A percentile compares a stretch with the other conserved stretches of the same genome.
These are phyloP conservation scores for Platypus cylindrus DNA, from an alignment of 2,888 invertebrate species.

Conservation along the genomic window DNA sequence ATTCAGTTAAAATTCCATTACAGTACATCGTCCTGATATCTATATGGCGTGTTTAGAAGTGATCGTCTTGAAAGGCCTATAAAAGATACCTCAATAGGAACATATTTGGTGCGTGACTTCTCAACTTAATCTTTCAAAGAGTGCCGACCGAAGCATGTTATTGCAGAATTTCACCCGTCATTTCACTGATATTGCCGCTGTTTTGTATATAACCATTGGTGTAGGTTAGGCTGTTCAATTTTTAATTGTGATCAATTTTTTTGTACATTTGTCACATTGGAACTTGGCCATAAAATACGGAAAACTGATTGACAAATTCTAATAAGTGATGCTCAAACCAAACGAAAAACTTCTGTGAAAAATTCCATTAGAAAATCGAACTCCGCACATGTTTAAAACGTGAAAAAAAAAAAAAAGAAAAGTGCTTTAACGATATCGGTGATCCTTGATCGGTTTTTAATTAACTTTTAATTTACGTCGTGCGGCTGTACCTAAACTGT, in stretches of 20 bases:
- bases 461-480: slow-evolving; percentile 12
- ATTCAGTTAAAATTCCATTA: too few relatives aligned
- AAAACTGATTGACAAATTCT: background rate
- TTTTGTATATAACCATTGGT: slow-evolving; percentile 3
- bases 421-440: slow-evolving; percentile 6
- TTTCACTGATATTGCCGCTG: slow-evolving; percentile 5
- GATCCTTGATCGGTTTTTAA: slow-evolving; percentile 10
- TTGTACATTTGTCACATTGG: too few relatives aligned
- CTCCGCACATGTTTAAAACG: background rate
- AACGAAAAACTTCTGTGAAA: too few relatives aligned
- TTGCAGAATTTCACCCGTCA: slow-evolving; percentile 24
- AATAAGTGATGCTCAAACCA: background rate
- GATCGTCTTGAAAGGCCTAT: slow-evolving; percentile 17
- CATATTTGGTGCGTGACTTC: slow-evolving; percentile 29
- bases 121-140: slow-evolving; percentile 28
- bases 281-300: too few relatives aligned
- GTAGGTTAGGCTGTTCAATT: background rate
- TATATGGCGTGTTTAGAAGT: slow-evolving; percentile 15
- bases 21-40: too few relatives aligned
- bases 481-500: slow-evolving; percentile 4
- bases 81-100: slow-evolving; percentile 21
- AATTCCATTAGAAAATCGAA: background rate
- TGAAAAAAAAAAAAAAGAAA: slow-evolving; percentile 2
- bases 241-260: too few relatives aligned
- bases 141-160: slow-evolving; percentile 23